Percentiles rank a stretch among this genome's conserved stretches.
Conservation (phyloP, 1,140 invertebrate genomes). For the Drosophila chauvacae region DNA sequence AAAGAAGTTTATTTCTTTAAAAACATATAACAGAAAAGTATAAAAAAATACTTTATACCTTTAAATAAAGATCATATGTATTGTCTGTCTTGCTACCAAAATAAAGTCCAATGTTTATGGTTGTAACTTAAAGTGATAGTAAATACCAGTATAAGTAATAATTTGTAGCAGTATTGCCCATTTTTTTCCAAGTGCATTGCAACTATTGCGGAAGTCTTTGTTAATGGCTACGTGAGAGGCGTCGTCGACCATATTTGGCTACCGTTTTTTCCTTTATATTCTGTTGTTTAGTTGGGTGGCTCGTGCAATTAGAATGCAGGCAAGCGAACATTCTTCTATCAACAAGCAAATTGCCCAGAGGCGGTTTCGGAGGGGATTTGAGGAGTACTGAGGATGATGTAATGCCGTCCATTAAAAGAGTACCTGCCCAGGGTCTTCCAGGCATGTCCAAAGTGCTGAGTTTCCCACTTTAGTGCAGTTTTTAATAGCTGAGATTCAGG, state of each 20-base stretch:
- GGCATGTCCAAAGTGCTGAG: slow-evolving; percentile 20
- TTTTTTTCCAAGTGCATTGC: slow-evolving; percentile 7
- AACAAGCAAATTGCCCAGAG: slow-evolving; percentile 45
- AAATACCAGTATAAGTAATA: not conserved
- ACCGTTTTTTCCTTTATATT: slow-evolving; percentile 7
- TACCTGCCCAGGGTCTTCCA: slow-evolving; percentile 11
- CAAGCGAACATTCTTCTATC: slow-evolving; percentile 65
- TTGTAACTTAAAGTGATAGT: not conserved
- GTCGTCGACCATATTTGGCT: slow-evolving; percentile 63
- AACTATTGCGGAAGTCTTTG: slow-evolving; percentile 69
- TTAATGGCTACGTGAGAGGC: slow-evolving; percentile 45
- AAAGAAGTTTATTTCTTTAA: not conserved
- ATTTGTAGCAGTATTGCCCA: not conserved
- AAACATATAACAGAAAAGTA: no score
- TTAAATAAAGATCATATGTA: not conserved
- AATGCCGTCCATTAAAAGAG: slow-evolving; percentile 36
- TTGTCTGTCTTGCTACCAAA: not conserved
- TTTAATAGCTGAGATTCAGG: not conserved
- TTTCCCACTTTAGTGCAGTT: not conserved
- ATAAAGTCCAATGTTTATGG: not conserved
- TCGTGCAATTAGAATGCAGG: slow-evolving; percentile 76
- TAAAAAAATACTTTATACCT: not conserved
- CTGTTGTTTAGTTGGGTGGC: slow-evolving; percentile 33
- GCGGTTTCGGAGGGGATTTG: not conserved
- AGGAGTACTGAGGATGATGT: slow-evolving; percentile 22